phyloP scores from a whole-genome alignment of 2,888 invertebrate species.

The Suillia variegata region DNA sequence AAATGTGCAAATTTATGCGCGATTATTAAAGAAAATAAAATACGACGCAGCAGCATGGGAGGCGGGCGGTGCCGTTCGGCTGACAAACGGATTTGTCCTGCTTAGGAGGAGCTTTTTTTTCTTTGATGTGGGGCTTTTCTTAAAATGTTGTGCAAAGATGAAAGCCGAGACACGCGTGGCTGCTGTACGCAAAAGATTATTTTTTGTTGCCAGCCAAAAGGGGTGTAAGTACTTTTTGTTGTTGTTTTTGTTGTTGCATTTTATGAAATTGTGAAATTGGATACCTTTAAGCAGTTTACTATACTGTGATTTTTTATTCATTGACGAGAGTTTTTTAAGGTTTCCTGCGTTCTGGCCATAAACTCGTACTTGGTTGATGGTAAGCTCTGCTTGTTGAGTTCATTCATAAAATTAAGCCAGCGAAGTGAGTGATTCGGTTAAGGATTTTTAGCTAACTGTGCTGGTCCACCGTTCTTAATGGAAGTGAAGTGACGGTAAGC shows the following conservation, averaged over 20 bases:
- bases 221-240: no score
- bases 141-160: conserved; percentile 10
- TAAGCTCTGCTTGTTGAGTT: background rate
- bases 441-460: no score
- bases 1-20: no score
- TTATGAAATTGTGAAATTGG: background rate
- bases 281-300: conserved; percentile 1
- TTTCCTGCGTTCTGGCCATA: background rate
- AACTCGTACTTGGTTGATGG: background rate
- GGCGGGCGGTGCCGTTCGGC: no score
- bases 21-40: no score
- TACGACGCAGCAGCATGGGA: no score
- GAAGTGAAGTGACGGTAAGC: no score
- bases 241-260: no score
- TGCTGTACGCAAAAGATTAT: background rate
- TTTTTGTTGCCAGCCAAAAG: background rate
- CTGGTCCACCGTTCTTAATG: no score
- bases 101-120: background rate
- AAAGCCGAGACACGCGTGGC: conserved; percentile 34
- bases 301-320: background rate
- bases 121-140: no score
- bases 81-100: background rate
- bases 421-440: background rate
- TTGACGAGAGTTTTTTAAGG: background rate
- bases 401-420: background rate